Evolutionary conservation across 2,797 vertebrate genomes (phyloP), one percentile per base, ranked within the genome.

Genomic region (Lindbergichthys nudifrons): DNA sequence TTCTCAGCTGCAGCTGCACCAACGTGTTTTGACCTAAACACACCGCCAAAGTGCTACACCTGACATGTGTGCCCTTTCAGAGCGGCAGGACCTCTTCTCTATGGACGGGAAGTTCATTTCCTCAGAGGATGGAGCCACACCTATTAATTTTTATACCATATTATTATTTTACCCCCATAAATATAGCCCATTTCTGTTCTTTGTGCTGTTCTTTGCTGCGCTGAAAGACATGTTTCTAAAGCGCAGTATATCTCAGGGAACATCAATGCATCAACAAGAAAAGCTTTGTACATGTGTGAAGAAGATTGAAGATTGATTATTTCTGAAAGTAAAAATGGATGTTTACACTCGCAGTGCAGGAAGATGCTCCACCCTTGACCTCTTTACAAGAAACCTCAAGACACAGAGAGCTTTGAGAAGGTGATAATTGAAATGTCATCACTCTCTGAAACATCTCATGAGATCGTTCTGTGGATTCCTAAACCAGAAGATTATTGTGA

Each of bases 341-440:
- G 58, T 54, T 65, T 61, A 51, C 62, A 32, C 23, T 46, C 45
- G 1, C 1, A 0, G 9, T 19, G 63, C 71, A 57, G 30, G n/a
- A 64, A 56, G 56, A 69, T 41, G n/a, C 1, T 12, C 45, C 51
- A 66, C 26, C 13, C 5, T 13, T 68, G 64, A 77, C 77, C 74
- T 59, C 48, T 70, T 66, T 77, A 30, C 11, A 45, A 39, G 52
- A 75, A 65, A 63, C 53, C 59, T 18, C 21, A 19, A 83, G 71
- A 73, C 7, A 32, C 68, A 70, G 48, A 65, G 47, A 42, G 56
- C 60, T 79, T 70, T 80, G 42, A 43, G 21, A 74, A 85, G 85
- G 90, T 79, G 90, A 84, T 89, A 87, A 92, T 91, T 89, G 64
- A 88, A 90, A 80, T 88, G 83, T 83, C 89, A 90, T 82, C 88